Evolutionary conservation across 1,140 invertebrate species (phyloP), one percentile per base, ranked within the genome.

Genomic region (Eciton burchellii): DNA sequence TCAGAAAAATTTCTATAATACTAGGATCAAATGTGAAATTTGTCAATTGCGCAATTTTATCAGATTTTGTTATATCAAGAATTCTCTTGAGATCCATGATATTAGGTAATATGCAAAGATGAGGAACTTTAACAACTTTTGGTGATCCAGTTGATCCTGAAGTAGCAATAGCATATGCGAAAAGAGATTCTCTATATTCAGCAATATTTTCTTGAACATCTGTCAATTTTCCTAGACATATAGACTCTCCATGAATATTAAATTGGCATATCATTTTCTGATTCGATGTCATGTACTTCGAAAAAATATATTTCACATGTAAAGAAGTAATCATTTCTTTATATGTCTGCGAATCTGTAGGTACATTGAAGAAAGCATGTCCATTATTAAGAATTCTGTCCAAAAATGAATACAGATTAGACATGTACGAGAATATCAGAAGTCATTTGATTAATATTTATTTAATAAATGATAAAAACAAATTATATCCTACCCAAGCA

Each of bases 11-110:
- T 93, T 98, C 97, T 56, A 98, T 91, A 85, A 97, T 95, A 62
- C 96, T 96, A 11, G 97, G 97, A 93, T 98, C 97, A 95, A 98
- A 98, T 56, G 97, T 97, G 54, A 97, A 89, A 24, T 96, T 96
- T 63, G 97, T 96, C 6, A 96, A 94, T 86, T 96, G 95, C 87
- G 96, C 96, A 82, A 98, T 95, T 74, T 96, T 92, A 93, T 98
- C 97, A 16, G 70, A 56, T 11, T 87, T 43, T n/a, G 89, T 91
- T 6, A 96, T 91, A 8, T 93, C 82, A 71, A 96, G 94, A 73
- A 95, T 91, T 87, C 91, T 93, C 41, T 93, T 95, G 35, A 97
- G 94, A 84, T 95, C 94, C 83, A 93, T 87, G 63, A 97, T 94
- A 91, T 97, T 97, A 5, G 94, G 94, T 73, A 95, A 91, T 82